A percentile compares a stretch with the other conserved stretches of the same genome.
These are phyloP conservation scores for Heliconius hewitsoni DNA, from an alignment of 1,140 invertebrate genomes.

Conservation along the genomic window DNA sequence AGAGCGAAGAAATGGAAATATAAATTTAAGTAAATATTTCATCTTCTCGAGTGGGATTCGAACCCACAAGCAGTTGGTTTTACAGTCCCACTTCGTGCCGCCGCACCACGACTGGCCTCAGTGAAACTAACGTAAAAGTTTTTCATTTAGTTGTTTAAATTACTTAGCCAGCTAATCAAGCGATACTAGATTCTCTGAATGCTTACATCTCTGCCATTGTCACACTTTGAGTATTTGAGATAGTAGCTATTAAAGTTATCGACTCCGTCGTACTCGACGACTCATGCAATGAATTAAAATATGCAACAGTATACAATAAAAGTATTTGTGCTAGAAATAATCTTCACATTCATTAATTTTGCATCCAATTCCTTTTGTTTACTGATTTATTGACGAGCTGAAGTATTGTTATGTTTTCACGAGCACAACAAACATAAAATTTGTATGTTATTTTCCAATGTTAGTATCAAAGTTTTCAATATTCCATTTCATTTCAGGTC, in stretches of 20 bases:
- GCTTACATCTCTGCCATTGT: not conserved
- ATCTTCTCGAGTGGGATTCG: too few species aligned
- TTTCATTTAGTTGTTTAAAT: not conserved
- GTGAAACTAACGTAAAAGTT: not conserved
- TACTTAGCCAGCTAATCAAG: not conserved
- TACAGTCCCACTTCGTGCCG: too few species aligned
- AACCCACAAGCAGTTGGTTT: too few species aligned
- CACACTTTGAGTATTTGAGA: not conserved
- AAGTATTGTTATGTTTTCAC: not conserved
- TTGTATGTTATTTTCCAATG: too few species aligned
- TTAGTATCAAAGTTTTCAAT: too few species aligned
- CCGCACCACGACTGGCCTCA: too few species aligned
- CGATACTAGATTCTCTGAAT: not conserved
- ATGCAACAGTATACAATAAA: not conserved
- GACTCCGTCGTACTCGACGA: not conserved
- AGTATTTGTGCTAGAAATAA: not conserved
- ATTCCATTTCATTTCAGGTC: too few species aligned
- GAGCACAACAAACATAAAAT: not conserved
- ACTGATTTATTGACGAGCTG: not conserved
- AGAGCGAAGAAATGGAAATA: too few species aligned
- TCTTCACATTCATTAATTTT: not conserved
- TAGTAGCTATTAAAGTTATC: not conserved
- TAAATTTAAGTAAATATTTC: too few species aligned
- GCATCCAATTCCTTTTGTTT: not conserved
- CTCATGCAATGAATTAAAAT: not conserved